Conservation (phyloP, 1,140 invertebrate genomes). For the Trichonephila clavipes region DNA sequence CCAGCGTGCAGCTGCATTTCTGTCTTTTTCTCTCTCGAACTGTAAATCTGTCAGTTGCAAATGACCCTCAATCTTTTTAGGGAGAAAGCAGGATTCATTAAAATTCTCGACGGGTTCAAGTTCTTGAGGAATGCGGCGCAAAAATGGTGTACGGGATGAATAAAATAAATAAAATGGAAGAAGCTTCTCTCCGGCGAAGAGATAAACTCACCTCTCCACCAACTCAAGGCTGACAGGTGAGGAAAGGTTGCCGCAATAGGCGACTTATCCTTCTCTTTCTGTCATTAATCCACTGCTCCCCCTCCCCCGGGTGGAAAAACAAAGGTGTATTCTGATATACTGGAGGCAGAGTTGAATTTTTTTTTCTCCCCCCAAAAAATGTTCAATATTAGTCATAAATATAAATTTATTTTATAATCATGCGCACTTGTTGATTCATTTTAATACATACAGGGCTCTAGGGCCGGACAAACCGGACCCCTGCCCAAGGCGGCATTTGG, state of each 20-base stretch:
- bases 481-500: too few species aligned
- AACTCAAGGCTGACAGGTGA: conserved; percentile 66
- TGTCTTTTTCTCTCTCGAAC: conserved; percentile 31
- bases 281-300: too few species aligned
- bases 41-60: conserved; percentile 72
- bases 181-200: conserved; percentile 19
- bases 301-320: not conserved
- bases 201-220: conserved; percentile 61
- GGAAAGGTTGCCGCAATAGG: conserved; percentile 13
- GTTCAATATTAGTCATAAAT: too few species aligned
- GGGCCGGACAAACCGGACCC: too few species aligned
- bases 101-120: conserved; percentile 71
- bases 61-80: conserved; percentile 73
- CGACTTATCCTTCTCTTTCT: not conserved
- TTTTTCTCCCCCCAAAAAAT: too few species aligned
- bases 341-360: too few species aligned
- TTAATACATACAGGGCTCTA: too few species aligned
- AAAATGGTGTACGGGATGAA: conserved; percentile 51
- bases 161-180: conserved; percentile 56
- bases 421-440: too few species aligned
- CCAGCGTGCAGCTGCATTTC: conserved; percentile 52
- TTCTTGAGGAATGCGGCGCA: conserved; percentile 64
- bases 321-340: too few species aligned
- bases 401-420: too few species aligned
- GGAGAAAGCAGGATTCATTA: conserved; percentile 72